Evolutionary conservation across 2,888 invertebrate species (phyloP), one percentile per base, ranked within the genome.

Genomic region (Yponomeuta malinellus): DNA sequence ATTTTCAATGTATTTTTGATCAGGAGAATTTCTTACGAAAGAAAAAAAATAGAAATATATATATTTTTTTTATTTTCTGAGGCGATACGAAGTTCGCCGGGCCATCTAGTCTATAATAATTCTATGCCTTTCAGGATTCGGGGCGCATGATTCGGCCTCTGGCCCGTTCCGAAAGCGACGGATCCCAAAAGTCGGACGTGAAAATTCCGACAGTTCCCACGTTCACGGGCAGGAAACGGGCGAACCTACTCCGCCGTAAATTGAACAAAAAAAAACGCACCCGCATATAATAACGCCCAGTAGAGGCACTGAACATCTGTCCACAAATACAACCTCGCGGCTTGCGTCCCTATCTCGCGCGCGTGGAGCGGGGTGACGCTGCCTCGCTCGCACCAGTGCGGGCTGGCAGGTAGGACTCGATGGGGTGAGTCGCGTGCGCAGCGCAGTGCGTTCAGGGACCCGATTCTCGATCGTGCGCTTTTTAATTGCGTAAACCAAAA

Each of bases 281-380:
- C 87, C 88, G 87, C 90, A 89, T 87, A 82, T 78, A 84, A 78
- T 83, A 78, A 81, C 81, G 59, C 70, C 65, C 37, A 10, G 65
- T 79, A 81, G 15, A 69, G 2, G 83, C 82, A 80, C 78, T 73
- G 85, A 89, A 88, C 90, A 89, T 89, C 89, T 89, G 89, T 87
- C 90, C 76, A 75, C 73, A 70, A 73, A 75, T 72, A 72, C 75
- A 72, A 68, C 73, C 76, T 48, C 37, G 75, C 73, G 70, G 10
- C 71, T 31, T 70, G 72, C 74, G 71, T 79, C 81, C 70, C 76
- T 76, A 48, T 82, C 77, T 63, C 63, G 63, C 77, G 8, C n/a
- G 2, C 8, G 4, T 10, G 48, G 12, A 63, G 48, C 10, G 3
- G 12, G 72, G 71, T 78, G 71, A 69, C 2, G 10, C 72, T 59